Base-by-base conservation (phyloP, 2,888 invertebrate species). In the Ctena decussata region DNA sequence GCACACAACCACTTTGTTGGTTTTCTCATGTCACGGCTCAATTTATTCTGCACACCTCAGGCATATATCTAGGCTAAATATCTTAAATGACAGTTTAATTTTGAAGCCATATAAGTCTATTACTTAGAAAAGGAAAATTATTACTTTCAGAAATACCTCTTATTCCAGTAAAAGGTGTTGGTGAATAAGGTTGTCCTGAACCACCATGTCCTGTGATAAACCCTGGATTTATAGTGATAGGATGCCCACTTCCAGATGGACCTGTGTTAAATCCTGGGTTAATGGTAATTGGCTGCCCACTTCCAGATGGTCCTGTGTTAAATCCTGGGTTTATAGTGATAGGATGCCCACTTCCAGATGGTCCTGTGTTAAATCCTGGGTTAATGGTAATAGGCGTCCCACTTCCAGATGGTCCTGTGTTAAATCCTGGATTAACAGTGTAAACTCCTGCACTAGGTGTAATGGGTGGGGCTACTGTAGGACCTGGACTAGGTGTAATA, bases 231-330 rank as follows among this genome's bases (percentile, higher is more conserved):
- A 82, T 46, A 0, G n/a, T 71, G 5, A 80, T 46, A 6, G 70
- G 70, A 49, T 21, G 6, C 3, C 41, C 32, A 12, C 11, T 35
- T 2, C 35, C 35, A 18, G 35, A 21, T 27, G 37, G 53, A 35
- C 77, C 77, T 49, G 77, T 73, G 21, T 77, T 73, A 3, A 27
- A 32, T 32, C 77, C 77, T 46, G 82, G 82, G 35, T 65, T 74
- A 18, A 83, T 39, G 0, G 32, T 72, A 15, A 77, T 39, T 1
- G 70, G 70, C 49, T 21, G 6, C 3, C 41, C 32, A 12, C 11
- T 35, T 2, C 35, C 35, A 18, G 35, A 21, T 27, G 37, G 53
- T 44, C 77, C 77, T 49, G 77, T 73, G 21, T 77, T 73, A 3
- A 27, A 32, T 32, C 77, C 77, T 46, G 82, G 82, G 35, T 65